Percentiles rank a stretch among this genome's conserved stretches.
Conservation (phyloP, 2,797 vertebrate species). For the Acridotheres tristis region DNA sequence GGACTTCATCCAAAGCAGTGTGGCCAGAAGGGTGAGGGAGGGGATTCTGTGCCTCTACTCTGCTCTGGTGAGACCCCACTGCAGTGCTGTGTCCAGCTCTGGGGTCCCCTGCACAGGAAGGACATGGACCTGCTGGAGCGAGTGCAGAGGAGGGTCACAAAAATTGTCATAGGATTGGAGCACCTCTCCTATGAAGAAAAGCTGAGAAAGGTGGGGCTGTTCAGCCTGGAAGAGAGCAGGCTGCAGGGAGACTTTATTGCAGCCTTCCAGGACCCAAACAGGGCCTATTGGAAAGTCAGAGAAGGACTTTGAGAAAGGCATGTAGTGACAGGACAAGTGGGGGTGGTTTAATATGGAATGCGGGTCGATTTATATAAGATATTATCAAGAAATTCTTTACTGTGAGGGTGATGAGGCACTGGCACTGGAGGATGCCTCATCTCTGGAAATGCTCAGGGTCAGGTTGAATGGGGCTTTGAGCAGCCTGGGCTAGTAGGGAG, state of each 20-base stretch:
- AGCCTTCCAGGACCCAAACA: too few relatives aligned
- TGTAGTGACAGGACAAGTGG: too few relatives aligned
- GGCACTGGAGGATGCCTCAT: not conserved
- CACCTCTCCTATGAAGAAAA: not conserved
- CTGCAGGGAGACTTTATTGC: not conserved
- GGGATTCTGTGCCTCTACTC: not conserved
- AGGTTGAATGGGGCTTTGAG: not conserved
- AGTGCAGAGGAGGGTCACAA: not conserved
- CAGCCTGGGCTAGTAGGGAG: not conserved
- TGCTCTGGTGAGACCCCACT: not conserved
- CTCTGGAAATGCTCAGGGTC: not conserved
- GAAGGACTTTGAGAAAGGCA: too few relatives aligned
- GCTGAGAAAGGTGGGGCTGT: not conserved
- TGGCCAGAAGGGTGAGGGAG: too few relatives aligned
- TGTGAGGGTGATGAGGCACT: not conserved
- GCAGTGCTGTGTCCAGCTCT: not conserved
- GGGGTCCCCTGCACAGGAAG: too few relatives aligned
- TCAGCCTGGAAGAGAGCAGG: not conserved
- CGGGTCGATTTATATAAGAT: too few relatives aligned
- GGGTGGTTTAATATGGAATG: too few relatives aligned
- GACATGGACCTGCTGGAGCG: rapidly evolving
- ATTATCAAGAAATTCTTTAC: not conserved
- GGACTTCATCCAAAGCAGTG: not conserved
- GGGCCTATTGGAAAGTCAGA: too few relatives aligned
- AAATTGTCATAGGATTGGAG: not conserved